These are phyloP conservation scores for Labroides dimidiatus DNA, from an alignment of 2,797 vertebrate species.

Conservation along the genomic window DNA sequence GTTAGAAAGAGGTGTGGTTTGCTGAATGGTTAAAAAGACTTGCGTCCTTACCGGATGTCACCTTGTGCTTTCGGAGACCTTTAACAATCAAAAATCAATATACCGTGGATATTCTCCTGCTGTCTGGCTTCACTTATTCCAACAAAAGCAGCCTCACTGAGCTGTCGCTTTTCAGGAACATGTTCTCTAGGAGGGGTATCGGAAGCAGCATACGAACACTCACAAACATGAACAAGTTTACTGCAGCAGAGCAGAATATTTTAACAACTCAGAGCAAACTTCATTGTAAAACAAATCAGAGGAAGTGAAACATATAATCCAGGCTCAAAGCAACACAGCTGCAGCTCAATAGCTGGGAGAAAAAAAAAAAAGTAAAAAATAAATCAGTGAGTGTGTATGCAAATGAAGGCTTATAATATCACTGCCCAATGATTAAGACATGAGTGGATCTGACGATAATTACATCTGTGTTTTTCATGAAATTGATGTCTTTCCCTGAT, in stretches of 20 bases:
- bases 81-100: not conserved
- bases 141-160: not conserved
- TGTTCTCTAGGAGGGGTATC: not conserved
- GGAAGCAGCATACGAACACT: not conserved
- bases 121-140: not conserved
- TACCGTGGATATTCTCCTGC: not conserved
- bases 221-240: not conserved
- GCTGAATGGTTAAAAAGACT: constrained; percentile 4
- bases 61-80: not conserved
- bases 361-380: not conserved
- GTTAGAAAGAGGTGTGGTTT: constrained; percentile 10
- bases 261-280: not conserved
- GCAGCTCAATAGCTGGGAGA: not conserved
- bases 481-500: not conserved
- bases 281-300: not conserved
- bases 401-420: not conserved
- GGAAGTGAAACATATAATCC: not conserved
- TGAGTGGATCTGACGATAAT: not conserved
- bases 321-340: not conserved
- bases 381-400: not conserved
- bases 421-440: not conserved
- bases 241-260: not conserved
- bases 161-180: not conserved
- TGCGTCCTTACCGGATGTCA: not conserved
- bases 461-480: not conserved